phyloP scores from a whole-genome alignment of 2,888 invertebrate genomes.

The Drosophila neonasuta region DNA sequence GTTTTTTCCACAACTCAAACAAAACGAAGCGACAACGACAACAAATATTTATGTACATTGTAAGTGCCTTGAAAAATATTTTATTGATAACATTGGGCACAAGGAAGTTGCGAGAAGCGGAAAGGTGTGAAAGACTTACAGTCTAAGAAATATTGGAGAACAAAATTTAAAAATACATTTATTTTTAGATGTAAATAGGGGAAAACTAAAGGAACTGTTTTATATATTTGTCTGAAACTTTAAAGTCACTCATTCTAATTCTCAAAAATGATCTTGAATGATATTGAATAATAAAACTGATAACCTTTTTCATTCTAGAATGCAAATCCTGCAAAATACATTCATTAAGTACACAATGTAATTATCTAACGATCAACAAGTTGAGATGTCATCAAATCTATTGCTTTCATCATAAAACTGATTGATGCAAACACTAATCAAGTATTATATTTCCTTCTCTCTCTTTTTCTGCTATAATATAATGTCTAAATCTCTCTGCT shows the following conservation, averaged over 20 bases:
- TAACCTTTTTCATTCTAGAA: not conserved
- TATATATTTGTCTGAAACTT: too few relatives aligned
- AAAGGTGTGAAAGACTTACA: conserved; percentile 11
- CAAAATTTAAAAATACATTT: too few relatives aligned
- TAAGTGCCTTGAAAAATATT: conserved; percentile 30
- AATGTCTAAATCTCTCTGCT: too few relatives aligned
- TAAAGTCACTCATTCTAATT: too few relatives aligned
- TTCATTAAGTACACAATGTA: not conserved
- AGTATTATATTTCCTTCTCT: not conserved
- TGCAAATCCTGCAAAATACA: too few relatives aligned
- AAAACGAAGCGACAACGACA: conserved; percentile 18
- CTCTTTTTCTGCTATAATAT: not conserved
- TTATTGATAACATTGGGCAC: conserved; percentile 14
- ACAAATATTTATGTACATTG: conserved; percentile 4
- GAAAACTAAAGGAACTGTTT: too few relatives aligned
- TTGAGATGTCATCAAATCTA: not conserved
- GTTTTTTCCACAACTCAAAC: conserved; percentile 31
- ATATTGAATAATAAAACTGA: not conserved
- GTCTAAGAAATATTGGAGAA: too few relatives aligned
- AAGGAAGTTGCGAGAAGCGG: conserved; percentile 24
- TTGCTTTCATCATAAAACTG: not conserved
- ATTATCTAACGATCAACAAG: not conserved
- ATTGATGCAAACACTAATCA: not conserved
- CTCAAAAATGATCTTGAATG: not conserved
- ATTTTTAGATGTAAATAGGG: too few relatives aligned